phyloP scores from a whole-genome alignment of 64 coral and sea anemone species.

The Stichodactyla helianthus region DNA sequence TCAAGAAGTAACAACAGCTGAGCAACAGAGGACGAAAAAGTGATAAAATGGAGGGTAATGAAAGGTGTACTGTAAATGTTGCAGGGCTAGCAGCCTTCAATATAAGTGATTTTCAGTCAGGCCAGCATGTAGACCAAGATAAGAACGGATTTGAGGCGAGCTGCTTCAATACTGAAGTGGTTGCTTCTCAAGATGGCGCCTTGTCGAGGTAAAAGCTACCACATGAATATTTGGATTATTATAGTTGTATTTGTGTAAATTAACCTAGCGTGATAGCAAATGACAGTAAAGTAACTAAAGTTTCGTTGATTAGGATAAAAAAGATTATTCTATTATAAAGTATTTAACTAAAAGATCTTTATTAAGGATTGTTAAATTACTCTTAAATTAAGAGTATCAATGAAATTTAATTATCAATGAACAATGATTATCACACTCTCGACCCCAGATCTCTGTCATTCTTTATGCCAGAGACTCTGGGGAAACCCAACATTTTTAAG shows the following conservation, averaged over 20 bases:
- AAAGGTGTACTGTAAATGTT: background rate
- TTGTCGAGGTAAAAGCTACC: conserved; percentile 31
- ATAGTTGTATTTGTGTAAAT: background rate
- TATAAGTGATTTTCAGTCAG: conserved; percentile 7
- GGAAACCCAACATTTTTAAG: too few species aligned
- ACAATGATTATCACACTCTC: too few species aligned
- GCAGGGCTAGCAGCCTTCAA: conserved; percentile 1
- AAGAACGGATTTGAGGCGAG: conserved; percentile 41
- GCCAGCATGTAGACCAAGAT: conserved; percentile 21
- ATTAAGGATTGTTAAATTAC: too few species aligned
- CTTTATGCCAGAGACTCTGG: too few species aligned
- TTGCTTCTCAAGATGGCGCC: conserved; percentile 36
- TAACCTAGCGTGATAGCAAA: background rate
- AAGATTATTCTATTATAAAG: too few species aligned
- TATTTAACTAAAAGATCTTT: too few species aligned
- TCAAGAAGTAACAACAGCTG: background rate
- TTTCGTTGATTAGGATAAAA: too few species aligned
- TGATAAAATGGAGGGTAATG: background rate
- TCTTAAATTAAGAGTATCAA: too few species aligned
- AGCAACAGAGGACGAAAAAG: background rate
- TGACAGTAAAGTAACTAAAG: too few species aligned
- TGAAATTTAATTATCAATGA: too few species aligned
- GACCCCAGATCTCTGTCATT: too few species aligned
- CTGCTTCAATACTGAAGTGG: conserved; percentile 42
- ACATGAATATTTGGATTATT: background rate